These are phyloP conservation scores for Crotophaga sulcirostris DNA, from an alignment of 2,113 vertebrate species.

Conservation along the genomic window DNA sequence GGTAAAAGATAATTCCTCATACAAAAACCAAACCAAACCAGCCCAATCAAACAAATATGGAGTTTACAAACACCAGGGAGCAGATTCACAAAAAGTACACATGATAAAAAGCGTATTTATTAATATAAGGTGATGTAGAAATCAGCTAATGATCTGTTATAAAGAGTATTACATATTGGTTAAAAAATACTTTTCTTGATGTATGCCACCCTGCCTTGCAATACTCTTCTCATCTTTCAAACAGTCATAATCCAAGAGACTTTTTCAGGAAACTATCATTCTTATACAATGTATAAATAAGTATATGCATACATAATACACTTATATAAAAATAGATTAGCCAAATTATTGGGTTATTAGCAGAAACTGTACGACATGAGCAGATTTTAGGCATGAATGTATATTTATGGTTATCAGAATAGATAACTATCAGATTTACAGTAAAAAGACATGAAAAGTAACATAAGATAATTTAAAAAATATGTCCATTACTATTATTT, in stretches of 20 bases:
- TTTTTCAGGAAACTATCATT: constrained; percentile 59
- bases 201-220: constrained; percentile 47
- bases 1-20: constrained; percentile 38
- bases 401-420: constrained; percentile 38
- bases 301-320: background rate
- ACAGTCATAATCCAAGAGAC: constrained; percentile 56
- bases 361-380: constrained; percentile 42
- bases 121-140: background rate
- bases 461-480: background rate
- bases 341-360: constrained; percentile 56
- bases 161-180: background rate
- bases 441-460: constrained; percentile 18
- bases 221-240: constrained; percentile 55
- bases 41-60: background rate
- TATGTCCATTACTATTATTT: background rate
- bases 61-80: background rate
- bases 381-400: constrained; percentile 30
- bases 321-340: constrained; percentile 53
- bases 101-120: background rate
- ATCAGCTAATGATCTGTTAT: background rate
- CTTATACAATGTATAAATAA: background rate
- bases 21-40: background rate
- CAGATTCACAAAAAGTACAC: background rate
- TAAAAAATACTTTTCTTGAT: constrained; percentile 53
- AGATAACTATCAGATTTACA: constrained; percentile 33